phyloP scores from a whole-genome alignment of 2,888 invertebrate species.

The Enchytraeus crypticus region DNA sequence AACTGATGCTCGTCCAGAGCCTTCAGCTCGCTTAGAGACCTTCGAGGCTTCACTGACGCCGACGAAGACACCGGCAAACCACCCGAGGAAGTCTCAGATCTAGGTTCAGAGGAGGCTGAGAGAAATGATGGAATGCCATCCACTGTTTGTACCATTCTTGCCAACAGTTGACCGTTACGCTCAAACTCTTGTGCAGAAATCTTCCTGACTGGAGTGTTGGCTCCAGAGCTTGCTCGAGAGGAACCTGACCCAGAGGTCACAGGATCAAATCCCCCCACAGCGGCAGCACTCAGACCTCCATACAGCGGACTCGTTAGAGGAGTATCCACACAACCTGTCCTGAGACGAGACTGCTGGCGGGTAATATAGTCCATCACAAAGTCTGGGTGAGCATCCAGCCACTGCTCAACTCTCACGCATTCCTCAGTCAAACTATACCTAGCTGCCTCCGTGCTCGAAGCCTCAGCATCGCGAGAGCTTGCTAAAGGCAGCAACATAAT shows the following conservation, averaged over 20 bases:
- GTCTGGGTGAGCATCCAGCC: slow-evolving; percentile 92
- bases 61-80: slow-evolving; percentile 30
- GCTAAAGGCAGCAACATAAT: no score
- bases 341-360: slow-evolving; percentile 83
- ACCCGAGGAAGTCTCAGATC: no score
- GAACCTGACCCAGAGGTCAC: background rate
- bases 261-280: background rate
- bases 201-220: slow-evolving; percentile 82
- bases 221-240: slow-evolving; percentile 64
- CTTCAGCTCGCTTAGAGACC: slow-evolving; percentile 54
- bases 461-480: no score
- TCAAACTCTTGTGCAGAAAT: slow-evolving; percentile 95
- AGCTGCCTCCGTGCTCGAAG: no score
- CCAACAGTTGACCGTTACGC: slow-evolving; percentile 71
- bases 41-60: slow-evolving; percentile 16
- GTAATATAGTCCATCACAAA: slow-evolving; percentile 85
- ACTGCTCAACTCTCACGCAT: slow-evolving; percentile 62
- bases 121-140: slow-evolving; percentile 90
- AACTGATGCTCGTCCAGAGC: slow-evolving; percentile 45
- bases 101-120: slow-evolving; percentile 23
- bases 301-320: slow-evolving; percentile 44
- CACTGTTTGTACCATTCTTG: slow-evolving; percentile 78
- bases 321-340: slow-evolving; percentile 90
- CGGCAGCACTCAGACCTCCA: background rate
- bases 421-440: no score